Conservation (phyloP, 2,113 vertebrate genomes). For the Hippocampus comes region DNA sequence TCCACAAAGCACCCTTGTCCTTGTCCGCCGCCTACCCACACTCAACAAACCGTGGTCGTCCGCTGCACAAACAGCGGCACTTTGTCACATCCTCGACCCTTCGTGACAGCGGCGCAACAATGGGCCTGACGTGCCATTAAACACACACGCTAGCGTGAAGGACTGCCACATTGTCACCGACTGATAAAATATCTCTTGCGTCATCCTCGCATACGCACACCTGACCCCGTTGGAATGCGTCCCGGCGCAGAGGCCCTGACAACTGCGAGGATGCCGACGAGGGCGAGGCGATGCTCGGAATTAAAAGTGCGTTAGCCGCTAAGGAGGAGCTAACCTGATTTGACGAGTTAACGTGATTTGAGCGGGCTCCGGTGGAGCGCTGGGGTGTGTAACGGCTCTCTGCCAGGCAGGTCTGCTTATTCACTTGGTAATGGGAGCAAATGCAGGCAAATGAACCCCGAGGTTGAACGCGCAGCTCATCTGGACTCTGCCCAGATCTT, state of each 20-base stretch:
- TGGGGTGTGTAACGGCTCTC: conserved; percentile 47
- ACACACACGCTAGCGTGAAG: conserved; percentile 63
- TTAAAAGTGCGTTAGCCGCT: conserved; percentile 66
- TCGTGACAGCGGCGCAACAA: conserved; percentile 50
- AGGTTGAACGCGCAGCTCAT: conserved; percentile 54
- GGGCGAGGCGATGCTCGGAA: conserved; percentile 64
- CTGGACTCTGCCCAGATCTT: conserved; percentile 30
- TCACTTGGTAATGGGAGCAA: conserved; percentile 57
- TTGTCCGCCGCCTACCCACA: conserved; percentile 40
- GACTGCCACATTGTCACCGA: conserved; percentile 62
- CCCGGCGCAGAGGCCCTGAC: conserved; percentile 60
- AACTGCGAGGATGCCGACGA: conserved; percentile 51
- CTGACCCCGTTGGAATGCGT: conserved; percentile 61
- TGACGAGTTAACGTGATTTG: conserved; percentile 65
- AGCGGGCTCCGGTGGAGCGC: conserved; percentile 47
- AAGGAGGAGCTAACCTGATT: conserved; percentile 67
- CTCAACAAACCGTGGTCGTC: conserved; percentile 44
- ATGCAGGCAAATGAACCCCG: conserved; percentile 53
- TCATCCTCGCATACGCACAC: conserved; percentile 18
- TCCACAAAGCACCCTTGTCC: conserved; percentile 13
- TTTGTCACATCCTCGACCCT: conserved; percentile 61
- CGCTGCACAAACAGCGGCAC: conserved; percentile 48
- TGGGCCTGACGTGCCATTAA: conserved; percentile 46
- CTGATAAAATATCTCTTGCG: conserved; percentile 51
- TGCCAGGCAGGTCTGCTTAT: conserved; percentile 54